Conservation (phyloP, 2,113 vertebrate genomes). For the Nesoenas mayeri region DNA sequence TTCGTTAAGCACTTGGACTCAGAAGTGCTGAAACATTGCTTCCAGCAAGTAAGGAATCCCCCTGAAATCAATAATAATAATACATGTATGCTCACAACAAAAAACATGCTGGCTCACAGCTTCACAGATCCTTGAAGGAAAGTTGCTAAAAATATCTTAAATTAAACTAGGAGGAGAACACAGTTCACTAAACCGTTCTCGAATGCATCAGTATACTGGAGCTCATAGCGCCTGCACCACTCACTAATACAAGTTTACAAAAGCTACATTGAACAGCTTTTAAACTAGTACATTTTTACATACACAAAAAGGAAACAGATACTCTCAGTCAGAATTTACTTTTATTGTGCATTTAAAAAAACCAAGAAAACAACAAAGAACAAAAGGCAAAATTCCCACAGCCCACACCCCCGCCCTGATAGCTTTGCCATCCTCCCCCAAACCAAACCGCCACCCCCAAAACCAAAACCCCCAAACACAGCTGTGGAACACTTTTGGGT, state of each 20-base stretch:
- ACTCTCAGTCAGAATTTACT: constrained; percentile 49
- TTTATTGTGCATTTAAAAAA: constrained; percentile 59
- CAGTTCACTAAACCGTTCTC: not conserved
- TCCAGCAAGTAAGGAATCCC: not conserved
- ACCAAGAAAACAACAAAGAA: not conserved
- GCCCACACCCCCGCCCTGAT: not conserved
- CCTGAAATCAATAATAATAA: not conserved
- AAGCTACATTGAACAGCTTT: not conserved
- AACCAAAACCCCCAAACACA: not conserved
- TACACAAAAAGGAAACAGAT: constrained; percentile 59
- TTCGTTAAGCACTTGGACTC: not conserved
- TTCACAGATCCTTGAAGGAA: constrained; percentile 44
- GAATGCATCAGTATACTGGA: not conserved
- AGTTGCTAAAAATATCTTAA: not conserved
- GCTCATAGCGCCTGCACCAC: not conserved
- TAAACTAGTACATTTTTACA: not conserved
- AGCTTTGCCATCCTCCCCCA: not conserved
- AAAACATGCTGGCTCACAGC: not conserved
- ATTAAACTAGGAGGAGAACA: not conserved
- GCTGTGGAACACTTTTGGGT: constrained; percentile 13
- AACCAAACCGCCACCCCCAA: not conserved
- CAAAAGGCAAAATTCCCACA: not conserved
- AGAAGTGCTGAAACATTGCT: not conserved
- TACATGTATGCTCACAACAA: accelerated
- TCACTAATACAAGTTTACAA: not conserved